Evolutionary conservation across 2,888 invertebrate genomes (phyloP), one percentile per base, ranked within the genome.

Genomic region (Amitus sp.): DNA sequence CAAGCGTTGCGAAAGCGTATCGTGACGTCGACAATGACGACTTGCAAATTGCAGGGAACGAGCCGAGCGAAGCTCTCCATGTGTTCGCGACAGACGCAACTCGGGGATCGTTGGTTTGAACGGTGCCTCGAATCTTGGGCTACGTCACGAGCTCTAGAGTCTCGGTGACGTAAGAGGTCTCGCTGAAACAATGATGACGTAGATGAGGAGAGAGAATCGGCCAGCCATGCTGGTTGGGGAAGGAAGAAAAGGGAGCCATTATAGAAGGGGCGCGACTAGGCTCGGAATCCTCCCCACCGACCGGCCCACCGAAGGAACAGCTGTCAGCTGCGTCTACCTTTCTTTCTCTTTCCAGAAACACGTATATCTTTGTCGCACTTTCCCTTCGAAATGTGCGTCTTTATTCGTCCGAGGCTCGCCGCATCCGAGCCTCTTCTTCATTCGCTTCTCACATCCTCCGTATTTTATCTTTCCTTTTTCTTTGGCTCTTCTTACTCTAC

Each of bases 201-300:
- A 65, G 66, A 59, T 55, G 59, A 63, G 68, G 71, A 71, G 69
- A 69, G 70, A 69, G 63, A 53, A 56, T 52, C 62, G 67, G 76
- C 77, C 80, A 82, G 80, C 82, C 82, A 80, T 82, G 72, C 79
- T 79, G 80, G 78, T 76, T 76, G 77, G 80, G 79, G 80, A 78
- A 80, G 77, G 80, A 79, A 79, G 80, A 79, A 81, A 81, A 80
- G 79, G 82, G 79, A 82, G 82, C 80, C 82, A 82, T 82, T 82
- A 82, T 82, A 80, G 82, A 82, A 82, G 82, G 82, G 82, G 82
- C 82, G 82, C 82, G 82, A 80, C 82, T 82, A 82, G 82, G 79
- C 76, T 63, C 63, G 79, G 81, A 80, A 81, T 81, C 81, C 81
- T 81, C 80, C 82, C 80, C 78, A 73, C 82, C 79, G 78, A 76